These are phyloP conservation scores for Cyphomyrus plagiostoma DNA, from an alignment of 2,113 vertebrate species.

Conservation along the genomic window DNA sequence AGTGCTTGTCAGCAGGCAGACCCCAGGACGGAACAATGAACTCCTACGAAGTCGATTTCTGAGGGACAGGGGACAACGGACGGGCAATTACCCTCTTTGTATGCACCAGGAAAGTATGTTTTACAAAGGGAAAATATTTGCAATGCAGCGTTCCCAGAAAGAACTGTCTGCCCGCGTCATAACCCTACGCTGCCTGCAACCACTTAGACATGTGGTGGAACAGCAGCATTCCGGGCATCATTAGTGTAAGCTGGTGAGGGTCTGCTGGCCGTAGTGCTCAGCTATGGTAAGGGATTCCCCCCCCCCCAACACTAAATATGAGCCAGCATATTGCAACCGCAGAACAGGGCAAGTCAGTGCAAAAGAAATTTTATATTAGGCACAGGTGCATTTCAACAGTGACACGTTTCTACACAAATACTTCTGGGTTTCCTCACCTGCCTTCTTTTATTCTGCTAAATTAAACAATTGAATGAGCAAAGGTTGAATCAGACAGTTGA, in stretches of 20 bases:
- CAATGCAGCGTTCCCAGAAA: conserved; percentile 1
- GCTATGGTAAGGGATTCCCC: background rate
- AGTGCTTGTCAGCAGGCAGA: background rate
- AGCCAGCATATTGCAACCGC: background rate
- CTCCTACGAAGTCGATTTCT: background rate
- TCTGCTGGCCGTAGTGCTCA: background rate
- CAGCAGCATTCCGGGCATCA: conserved; percentile 6
- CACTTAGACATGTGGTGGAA: conserved; percentile 18
- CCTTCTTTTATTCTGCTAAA: background rate
- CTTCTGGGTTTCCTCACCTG: background rate
- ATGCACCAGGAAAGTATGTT: conserved; percentile 25
- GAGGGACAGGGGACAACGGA: background rate
- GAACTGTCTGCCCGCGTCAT: background rate
- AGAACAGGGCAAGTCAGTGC: background rate
- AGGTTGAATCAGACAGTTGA: background rate
- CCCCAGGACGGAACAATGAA: background rate
- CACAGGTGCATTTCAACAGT: background rate
- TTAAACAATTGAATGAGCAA: background rate
- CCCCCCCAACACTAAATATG: background rate
- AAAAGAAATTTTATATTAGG: background rate
- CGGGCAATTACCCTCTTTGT: background rate
- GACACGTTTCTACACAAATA: background rate
- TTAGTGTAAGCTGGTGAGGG: conserved; percentile 5
- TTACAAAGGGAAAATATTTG: conserved; percentile 16
- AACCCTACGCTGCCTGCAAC: conserved; percentile 20